Base-by-base conservation (phyloP, 2,888 invertebrate species). In the Coecobrya sp. region DNA sequence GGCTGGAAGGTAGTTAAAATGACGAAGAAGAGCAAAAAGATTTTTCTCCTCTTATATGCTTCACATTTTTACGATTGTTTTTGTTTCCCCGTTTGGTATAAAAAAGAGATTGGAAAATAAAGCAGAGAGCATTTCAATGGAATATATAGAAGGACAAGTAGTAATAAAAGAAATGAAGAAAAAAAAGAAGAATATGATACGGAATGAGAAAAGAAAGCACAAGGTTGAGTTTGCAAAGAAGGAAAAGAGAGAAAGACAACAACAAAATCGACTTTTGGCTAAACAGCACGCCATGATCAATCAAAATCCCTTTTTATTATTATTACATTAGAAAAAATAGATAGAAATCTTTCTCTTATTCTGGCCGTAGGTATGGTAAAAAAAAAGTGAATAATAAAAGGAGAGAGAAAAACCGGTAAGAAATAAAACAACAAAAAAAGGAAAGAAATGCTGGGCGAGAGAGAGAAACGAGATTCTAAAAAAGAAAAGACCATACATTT, bases 221-320 rank as follows among this genome's bases (percentile, higher is more conserved):
- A 73, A 8, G 81, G 22, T 25, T 25, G 62, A 62, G 13, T 42
- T n/a, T 70, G 70, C 13, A 11, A 22, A 42, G 0, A 36, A 70
- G 8, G 22, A 70, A 22, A n/a, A 25, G 85, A 70, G 7, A 36
- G 36, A 73, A n/a, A 73, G 73, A 30, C 19, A 73, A 55, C 19
- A 65, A 65, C 65, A 65, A 65, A 25, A 93, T 93, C 82, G 93
- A 94, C 93, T 94, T 94, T 94, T 93, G 92, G 94, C 93, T 94
- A 93, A 93, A 85, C 84, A 91, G 89, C 93, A 91, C 88, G 92
- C 85, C 91, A 93, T 93, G 93, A 94, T 94, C 94, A 94, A 94
- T 94, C 94, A 93, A 93, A 73, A 94, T 92, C 93, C 92, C 27
- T 91, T 93, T 73, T 73, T 73, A 73, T 73, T 93, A 94, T 93